Evolutionary conservation across 2,888 invertebrate species (phyloP).

Genomic region (Pristionchus japonicus): DNA sequence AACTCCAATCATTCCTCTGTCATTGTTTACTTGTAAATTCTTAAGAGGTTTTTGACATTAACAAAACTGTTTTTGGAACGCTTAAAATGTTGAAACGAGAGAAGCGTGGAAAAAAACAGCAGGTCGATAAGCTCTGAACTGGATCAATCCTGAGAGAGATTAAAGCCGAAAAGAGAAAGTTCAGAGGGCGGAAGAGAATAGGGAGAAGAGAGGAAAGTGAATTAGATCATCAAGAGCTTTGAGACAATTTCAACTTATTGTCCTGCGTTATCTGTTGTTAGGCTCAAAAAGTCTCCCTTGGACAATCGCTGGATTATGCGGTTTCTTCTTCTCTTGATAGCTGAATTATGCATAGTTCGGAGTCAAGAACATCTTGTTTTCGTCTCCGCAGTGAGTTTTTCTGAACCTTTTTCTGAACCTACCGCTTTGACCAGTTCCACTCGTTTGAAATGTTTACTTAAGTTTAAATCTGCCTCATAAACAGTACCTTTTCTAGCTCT

Average conservation of each 20-base stretch:
- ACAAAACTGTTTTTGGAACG: neutral
- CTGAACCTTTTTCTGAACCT: too few species aligned
- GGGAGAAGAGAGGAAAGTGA: constrained; percentile 6
- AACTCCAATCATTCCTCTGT: too few species aligned
- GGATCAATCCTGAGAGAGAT: neutral
- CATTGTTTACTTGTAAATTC: too few species aligned
- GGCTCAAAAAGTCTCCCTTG: neutral
- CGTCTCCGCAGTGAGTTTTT: constrained; percentile 26
- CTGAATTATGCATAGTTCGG: neutral
- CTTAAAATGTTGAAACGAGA: neutral
- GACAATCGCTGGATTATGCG: too few species aligned
- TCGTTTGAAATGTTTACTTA: too few species aligned
- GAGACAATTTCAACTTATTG: constrained; percentile 34
- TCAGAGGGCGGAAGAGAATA: neutral
- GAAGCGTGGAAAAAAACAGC: neutral
- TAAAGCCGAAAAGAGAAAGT: constrained; percentile 17
- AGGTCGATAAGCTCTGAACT: constrained; percentile 36
- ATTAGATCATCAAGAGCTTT: constrained; percentile 4
- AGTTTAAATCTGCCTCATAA: too few species aligned
- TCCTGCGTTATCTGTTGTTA: neutral
- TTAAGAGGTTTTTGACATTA: neutral
- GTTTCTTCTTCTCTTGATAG: neutral
- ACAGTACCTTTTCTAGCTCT: too few species aligned
- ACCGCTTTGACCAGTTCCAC: too few species aligned
- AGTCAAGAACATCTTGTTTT: constrained; percentile 42